These are phyloP conservation scores for Oikopleura albicans DNA, from an alignment of 23 tunicate genomes.

Conservation along the genomic window DNA sequence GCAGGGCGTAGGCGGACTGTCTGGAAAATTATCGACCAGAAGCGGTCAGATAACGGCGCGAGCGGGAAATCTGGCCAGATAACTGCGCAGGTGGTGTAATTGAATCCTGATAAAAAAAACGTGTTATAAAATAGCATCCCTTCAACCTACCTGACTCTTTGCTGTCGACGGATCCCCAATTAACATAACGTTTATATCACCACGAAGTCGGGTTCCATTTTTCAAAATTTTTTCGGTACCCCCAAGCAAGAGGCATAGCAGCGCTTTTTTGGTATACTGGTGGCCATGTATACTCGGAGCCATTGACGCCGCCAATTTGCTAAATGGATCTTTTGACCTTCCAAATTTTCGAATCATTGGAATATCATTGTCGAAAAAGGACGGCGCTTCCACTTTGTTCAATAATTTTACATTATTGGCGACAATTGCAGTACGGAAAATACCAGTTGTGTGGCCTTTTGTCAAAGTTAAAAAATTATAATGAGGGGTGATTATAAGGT, in stretches of 20 bases:
- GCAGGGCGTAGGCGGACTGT: no score
- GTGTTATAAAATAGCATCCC: neutral
- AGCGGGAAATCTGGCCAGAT: no score
- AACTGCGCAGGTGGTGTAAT: no score
- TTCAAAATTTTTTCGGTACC: conserved; percentile 76
- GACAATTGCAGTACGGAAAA: conserved; percentile 42
- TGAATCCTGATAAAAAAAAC: no score
- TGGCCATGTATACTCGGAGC: conserved; percentile 95
- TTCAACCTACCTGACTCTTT: conserved; percentile 32
- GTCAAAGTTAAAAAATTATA: no score
- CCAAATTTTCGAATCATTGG: conserved; percentile 54
- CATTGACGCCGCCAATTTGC: conserved; percentile 51
- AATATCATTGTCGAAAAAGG: conserved; percentile 26
- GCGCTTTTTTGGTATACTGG: conserved; percentile 73
- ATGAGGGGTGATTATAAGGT: no score
- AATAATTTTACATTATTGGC: conserved; percentile 71
- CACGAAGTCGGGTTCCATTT: conserved; percentile 79
- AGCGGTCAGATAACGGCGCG: no score
- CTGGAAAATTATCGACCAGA: no score
- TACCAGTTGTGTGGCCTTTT: neutral
- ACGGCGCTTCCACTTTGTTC: conserved; percentile 38
- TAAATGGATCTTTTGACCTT: conserved; percentile 39
- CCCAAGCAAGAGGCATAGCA: conserved; percentile 68
- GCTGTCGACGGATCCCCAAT: conserved; percentile 96
- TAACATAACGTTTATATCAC: conserved; percentile 66